phyloP scores from a whole-genome alignment of 1,140 invertebrate genomes.

The Pseudomyrmex dendroicus region DNA sequence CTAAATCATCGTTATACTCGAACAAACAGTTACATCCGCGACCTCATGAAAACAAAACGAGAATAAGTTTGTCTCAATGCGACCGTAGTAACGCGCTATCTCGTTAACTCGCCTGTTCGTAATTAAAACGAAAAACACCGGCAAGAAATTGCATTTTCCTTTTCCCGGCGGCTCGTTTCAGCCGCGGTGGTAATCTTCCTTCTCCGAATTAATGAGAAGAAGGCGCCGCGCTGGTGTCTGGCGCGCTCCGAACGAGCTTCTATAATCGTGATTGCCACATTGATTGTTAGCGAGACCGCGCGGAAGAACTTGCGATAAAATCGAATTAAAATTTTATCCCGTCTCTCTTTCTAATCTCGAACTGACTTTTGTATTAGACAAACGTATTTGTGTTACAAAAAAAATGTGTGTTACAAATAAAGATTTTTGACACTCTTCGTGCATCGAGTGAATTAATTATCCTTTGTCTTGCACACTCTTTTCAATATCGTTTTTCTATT shows the following conservation, averaged over 20 bases:
- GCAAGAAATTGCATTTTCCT: conserved; percentile 63
- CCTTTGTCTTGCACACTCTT: no score
- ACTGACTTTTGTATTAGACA: not conserved
- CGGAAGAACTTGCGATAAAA: not conserved
- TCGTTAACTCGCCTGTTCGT: conserved; percentile 62
- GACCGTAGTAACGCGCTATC: conserved; percentile 31
- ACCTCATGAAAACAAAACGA: conserved; percentile 56
- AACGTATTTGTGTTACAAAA: not conserved
- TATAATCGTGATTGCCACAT: conserved; percentile 29
- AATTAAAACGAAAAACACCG: conserved; percentile 68
- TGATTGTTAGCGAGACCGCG: not conserved
- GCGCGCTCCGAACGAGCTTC: conserved; percentile 16
- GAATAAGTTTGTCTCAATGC: conserved; percentile 49
- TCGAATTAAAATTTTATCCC: not conserved
- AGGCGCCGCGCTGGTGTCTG: conserved; percentile 31
- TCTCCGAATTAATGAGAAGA: conserved; percentile 56
- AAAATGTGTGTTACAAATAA: no score
- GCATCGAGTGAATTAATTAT: no score
- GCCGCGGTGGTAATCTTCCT: conserved; percentile 50
- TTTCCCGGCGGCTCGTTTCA: conserved; percentile 24
- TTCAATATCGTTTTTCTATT: not conserved
- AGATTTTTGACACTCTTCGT: no score
- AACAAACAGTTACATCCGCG: conserved; percentile 27
- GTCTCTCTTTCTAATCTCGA: not conserved
- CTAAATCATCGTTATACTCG: conserved; percentile 34